Evolutionary conservation across 2,888 invertebrate genomes (phyloP).

Genomic region (Spodoptera exigua): DNA sequence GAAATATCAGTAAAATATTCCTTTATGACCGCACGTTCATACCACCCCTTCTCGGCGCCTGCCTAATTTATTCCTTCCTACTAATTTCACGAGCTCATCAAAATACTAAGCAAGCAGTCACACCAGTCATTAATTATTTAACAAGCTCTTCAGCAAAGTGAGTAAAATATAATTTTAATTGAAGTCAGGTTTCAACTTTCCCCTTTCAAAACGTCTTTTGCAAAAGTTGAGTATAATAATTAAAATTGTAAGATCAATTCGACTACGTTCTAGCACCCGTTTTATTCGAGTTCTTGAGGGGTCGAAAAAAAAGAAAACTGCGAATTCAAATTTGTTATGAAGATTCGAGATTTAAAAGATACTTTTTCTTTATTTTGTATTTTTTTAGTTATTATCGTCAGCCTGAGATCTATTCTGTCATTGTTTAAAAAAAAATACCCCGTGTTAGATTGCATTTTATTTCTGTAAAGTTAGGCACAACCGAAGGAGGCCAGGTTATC

Average conservation of each 20-base stretch:
- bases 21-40: slow-evolving; percentile 5
- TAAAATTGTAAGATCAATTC: slow-evolving; percentile 30
- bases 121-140: slow-evolving; percentile 50
- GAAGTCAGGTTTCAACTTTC: slow-evolving; percentile 38
- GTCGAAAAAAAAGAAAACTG: slow-evolving; percentile 24
- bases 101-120: slow-evolving; percentile 42
- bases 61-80: slow-evolving; percentile 28
- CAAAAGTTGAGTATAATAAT: slow-evolving; percentile 27
- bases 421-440: too few species aligned
- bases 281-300: slow-evolving; percentile 14
- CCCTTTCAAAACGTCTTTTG: slow-evolving; percentile 20
- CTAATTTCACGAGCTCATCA: slow-evolving; percentile 46
- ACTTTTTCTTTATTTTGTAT: slow-evolving; percentile 1
- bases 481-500: too few species aligned
- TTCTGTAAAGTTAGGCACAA: too few species aligned
- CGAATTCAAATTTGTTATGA: background rate
- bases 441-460: too few species aligned
- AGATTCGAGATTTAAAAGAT: background rate
- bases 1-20: too few species aligned
- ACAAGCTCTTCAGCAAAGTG: slow-evolving; percentile 44
- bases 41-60: slow-evolving; percentile 1
- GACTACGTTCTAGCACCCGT: slow-evolving; percentile 2
- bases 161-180: slow-evolving; percentile 52
- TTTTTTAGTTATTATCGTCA: too few species aligned
- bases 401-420: too few species aligned